Evolutionary conservation across 2,113 vertebrate species (phyloP).

Genomic region (Ivindomyrus marchei): DNA sequence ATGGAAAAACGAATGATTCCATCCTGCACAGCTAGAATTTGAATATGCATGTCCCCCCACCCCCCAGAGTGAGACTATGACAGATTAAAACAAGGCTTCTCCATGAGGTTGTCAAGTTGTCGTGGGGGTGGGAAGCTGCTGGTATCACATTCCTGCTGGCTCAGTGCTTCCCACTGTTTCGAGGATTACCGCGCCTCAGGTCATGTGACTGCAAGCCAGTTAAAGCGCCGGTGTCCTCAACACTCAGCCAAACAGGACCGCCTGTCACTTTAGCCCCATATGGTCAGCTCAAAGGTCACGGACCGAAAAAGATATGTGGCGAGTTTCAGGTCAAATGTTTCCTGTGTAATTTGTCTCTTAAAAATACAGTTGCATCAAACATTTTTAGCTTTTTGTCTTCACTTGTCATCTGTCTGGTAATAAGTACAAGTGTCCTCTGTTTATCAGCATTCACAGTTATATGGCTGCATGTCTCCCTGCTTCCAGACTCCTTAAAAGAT

Average conservation of each 20-base stretch:
- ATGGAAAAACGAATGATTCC: not conserved
- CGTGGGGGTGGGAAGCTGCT: not conserved
- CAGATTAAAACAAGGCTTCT: conserved; percentile 25
- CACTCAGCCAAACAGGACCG: not conserved
- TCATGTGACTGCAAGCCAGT: not conserved
- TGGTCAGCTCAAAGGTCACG: not conserved
- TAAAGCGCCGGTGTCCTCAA: not conserved
- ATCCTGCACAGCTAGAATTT: not conserved
- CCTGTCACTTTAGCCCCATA: conserved; percentile 2
- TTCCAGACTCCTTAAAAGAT: conserved; percentile 9
- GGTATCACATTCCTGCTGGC: not conserved
- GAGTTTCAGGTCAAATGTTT: not conserved
- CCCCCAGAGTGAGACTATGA: not conserved
- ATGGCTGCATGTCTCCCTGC: not conserved
- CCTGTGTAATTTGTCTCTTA: not conserved
- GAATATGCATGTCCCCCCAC: not conserved
- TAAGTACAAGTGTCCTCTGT: not conserved
- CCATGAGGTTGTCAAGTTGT: conserved; percentile 10
- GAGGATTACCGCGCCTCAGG: not conserved
- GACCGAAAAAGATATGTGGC: not conserved
- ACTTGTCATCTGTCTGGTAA: not conserved
- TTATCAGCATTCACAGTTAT: not conserved
- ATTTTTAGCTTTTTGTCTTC: not conserved
- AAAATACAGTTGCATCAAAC: not conserved
- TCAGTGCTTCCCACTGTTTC: conserved; percentile 4